Percentiles rank a stretch among this genome's conserved stretches.
These are phyloP conservation scores for Butorides virescens DNA, from an alignment of 2,113 vertebrate genomes.

Conservation along the genomic window DNA sequence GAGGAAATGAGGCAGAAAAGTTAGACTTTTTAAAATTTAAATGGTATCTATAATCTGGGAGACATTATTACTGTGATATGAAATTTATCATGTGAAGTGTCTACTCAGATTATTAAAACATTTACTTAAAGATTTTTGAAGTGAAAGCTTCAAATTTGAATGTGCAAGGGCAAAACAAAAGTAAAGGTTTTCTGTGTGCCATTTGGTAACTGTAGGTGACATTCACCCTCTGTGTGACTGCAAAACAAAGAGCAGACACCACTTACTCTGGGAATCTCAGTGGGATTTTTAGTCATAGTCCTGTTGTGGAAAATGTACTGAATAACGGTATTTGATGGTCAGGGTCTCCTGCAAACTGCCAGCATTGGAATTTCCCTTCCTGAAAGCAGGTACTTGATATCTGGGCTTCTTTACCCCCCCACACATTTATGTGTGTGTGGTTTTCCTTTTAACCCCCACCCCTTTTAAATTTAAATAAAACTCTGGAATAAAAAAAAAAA, in stretches of 20 bases:
- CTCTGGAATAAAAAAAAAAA: background rate
- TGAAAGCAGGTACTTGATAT: background rate
- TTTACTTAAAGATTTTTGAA: background rate
- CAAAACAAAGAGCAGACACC: background rate
- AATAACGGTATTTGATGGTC: background rate
- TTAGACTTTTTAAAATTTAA: conserved; percentile 5
- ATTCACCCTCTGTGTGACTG: background rate
- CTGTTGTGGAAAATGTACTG: background rate
- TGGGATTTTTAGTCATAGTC: background rate
- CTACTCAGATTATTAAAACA: background rate
- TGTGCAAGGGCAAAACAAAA: background rate
- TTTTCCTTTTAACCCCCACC: background rate
- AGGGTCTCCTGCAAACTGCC: background rate
- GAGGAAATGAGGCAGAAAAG: background rate
- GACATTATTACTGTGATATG: background rate
- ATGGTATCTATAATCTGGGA: background rate
- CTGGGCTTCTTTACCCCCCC: background rate
- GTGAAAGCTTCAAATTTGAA: background rate
- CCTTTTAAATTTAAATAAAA: conserved; percentile 42
- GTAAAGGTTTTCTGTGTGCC: background rate
- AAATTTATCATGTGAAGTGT: background rate
- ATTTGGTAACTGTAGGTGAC: background rate
- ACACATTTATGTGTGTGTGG: conserved; percentile 5
- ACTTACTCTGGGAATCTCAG: background rate
- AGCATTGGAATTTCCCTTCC: conserved; percentile 22